phyloP scores from a whole-genome alignment of 2,113 vertebrate genomes.

The Rhinoptilus africanus region DNA sequence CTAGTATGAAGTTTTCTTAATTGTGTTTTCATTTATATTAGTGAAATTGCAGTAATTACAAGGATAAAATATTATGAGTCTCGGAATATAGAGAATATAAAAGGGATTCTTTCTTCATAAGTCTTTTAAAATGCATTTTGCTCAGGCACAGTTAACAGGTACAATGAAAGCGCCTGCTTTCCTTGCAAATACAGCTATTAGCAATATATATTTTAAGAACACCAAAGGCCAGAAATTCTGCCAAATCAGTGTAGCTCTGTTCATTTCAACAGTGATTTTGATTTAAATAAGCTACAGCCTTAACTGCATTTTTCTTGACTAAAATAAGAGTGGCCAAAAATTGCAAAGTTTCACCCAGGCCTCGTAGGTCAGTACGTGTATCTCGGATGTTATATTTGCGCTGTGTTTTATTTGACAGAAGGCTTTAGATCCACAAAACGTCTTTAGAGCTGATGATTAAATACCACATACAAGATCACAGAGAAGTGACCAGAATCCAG shows the following conservation, averaged over 20 bases:
- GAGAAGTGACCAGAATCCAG: not conserved
- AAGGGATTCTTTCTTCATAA: not conserved
- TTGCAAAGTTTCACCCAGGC: not conserved
- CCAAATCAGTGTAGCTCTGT: not conserved
- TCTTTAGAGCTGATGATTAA: not conserved
- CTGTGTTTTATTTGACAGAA: not conserved
- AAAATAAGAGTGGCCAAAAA: not conserved
- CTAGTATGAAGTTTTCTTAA: not conserved
- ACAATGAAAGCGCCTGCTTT: not conserved
- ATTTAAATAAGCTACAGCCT: not conserved
- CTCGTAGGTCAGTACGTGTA: fast-evolving
- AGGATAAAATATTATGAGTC: not conserved
- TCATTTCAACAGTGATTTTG: not conserved
- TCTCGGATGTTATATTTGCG: not conserved
- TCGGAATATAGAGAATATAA: not conserved
- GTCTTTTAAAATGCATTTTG: not conserved
- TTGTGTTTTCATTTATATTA: not conserved
- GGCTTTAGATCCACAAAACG: not conserved
- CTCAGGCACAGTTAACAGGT: not conserved
- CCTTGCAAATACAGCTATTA: not conserved
- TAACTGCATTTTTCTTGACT: not conserved
- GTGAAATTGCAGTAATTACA: not conserved
- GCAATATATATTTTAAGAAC: not conserved
- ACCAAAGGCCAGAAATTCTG: not conserved
- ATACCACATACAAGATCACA: not conserved